Evolutionary conservation across 2,113 vertebrate species (phyloP).

Genomic region (Psammodynastes pulverulentus): DNA sequence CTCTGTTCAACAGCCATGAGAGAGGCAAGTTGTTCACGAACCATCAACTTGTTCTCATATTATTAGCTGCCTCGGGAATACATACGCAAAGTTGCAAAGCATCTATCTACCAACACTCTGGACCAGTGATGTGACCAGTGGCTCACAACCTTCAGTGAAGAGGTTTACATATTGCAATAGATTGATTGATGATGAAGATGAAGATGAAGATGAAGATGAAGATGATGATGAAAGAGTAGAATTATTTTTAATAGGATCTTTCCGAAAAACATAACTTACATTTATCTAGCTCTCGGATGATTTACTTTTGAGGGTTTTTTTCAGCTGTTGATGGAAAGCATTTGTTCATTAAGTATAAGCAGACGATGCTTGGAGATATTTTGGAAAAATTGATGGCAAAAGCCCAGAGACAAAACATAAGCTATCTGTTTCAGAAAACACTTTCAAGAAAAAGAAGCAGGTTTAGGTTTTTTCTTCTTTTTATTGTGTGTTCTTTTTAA

Average conservation of each 20-base stretch:
- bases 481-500: not conserved
- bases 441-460: not conserved
- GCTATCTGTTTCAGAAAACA: conserved; percentile 14
- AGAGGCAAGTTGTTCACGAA: conserved; percentile 60
- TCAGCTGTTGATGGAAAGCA: conserved; percentile 54
- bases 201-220: too few relatives aligned
- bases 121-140: not conserved
- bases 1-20: conserved; percentile 59
- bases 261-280: conserved; percentile 64
- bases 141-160: not conserved
- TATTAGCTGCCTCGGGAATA: conserved; percentile 68
- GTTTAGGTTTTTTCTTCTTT: not conserved
- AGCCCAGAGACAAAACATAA: conserved; percentile 29
- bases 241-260: conserved; percentile 68
- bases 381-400: conserved; percentile 28
- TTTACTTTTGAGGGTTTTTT: conserved; percentile 51
- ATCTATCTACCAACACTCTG: not conserved
- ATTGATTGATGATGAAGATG: not conserved
- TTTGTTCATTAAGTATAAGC: conserved; percentile 59
- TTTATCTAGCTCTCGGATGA: conserved; percentile 63
- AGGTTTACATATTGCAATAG: not conserved
- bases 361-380: conserved; percentile 49
- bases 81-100: conserved; percentile 67
- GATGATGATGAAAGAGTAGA: conserved; percentile 19
- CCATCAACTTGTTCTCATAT: conserved; percentile 65